Evolutionary conservation across 2,797 vertebrate genomes (phyloP), one percentile per base, ranked within the genome.

Genomic region (Poeciliopsis turneri): DNA sequence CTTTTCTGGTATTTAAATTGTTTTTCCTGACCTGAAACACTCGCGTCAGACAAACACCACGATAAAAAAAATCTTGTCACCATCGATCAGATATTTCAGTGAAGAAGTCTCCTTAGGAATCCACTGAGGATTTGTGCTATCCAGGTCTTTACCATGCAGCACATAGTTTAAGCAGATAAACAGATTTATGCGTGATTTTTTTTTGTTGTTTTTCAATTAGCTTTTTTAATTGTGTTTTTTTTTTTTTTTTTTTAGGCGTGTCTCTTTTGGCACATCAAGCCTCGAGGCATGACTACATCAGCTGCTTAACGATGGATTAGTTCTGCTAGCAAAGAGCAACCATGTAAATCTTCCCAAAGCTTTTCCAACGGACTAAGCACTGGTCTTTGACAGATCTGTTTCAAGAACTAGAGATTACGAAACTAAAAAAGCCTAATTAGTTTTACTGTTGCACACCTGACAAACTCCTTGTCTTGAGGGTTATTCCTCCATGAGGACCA

Each of bases 261-360:
- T 70, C 13, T 46, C 10, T 70, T 70, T 70, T 70, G 68, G 41
- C 43, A 70, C 68, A 70, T 70, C 41, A 45, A 16, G 41, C 68
- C 68, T 70, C 15, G 5, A 45, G 41, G 68, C 68, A 45, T 45
- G 45, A 70, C 68, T 45, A 8, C 25, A 28, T 70, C n/a, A 70
- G 25, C 18, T 57, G 72, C 23, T 43, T 74, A 28, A 30, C 20
- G 41, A 1, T 79, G n/a, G 68, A 78, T 47, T 78, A 59, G 9
- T 59, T 57, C 53, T 75, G 68, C 33, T 57, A 15, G 78, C 46
- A 64, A 46, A 33, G 7, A 46, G 25, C 68, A 70, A 70, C 45
- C 41, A 41, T 45, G 1, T 16, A 70, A 46, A 16, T 70, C 68
- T n/a, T 28, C 43, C 41, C 43, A 70, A 46, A 70, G 12, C 41